phyloP scores from a whole-genome alignment of 2,888 invertebrate species.

The Stenchaetothrips biformis region DNA sequence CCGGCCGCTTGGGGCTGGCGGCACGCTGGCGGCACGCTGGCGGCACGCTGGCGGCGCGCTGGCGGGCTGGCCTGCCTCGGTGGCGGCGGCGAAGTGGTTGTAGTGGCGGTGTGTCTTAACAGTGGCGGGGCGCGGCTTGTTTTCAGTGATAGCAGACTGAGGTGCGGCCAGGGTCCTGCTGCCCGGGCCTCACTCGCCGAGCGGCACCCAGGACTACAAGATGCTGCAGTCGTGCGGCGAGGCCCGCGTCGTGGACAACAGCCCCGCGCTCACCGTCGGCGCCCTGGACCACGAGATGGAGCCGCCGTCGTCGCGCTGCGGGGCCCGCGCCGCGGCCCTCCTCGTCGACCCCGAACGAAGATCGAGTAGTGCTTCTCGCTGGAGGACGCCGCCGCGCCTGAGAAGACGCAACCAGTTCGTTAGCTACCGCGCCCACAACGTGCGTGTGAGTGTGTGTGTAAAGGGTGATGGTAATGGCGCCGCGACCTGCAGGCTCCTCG shows the following conservation, averaged over 20 bases:
- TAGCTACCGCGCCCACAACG: background rate
- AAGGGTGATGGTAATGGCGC: background rate
- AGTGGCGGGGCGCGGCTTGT: background rate
- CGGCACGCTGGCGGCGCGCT: too few species aligned
- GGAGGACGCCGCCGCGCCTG: background rate
- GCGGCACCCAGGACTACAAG: background rate
- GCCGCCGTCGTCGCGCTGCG: background rate
- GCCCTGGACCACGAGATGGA: background rate
- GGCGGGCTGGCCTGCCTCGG: too few species aligned
- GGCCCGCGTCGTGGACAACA: background rate
- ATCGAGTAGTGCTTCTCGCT: background rate
- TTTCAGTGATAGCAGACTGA: conserved; percentile 20
- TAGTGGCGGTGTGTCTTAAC: conserved; percentile 11
- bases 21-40: too few species aligned
- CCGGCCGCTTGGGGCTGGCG: background rate
- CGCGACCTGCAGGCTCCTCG: background rate
- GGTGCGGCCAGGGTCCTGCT: background rate
- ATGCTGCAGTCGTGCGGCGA: background rate
- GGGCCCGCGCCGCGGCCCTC: background rate
- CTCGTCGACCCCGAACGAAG: background rate
- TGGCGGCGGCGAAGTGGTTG: background rate
- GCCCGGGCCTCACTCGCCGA: background rate
- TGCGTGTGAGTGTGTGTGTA: background rate
- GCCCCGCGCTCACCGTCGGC: background rate
- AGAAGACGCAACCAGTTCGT: background rate